A percentile compares a stretch with the other conserved stretches of the same genome.
Evolutionary conservation across 1,140 invertebrate genomes (phyloP).

Genomic region (Melanaphis sacchari): DNA sequence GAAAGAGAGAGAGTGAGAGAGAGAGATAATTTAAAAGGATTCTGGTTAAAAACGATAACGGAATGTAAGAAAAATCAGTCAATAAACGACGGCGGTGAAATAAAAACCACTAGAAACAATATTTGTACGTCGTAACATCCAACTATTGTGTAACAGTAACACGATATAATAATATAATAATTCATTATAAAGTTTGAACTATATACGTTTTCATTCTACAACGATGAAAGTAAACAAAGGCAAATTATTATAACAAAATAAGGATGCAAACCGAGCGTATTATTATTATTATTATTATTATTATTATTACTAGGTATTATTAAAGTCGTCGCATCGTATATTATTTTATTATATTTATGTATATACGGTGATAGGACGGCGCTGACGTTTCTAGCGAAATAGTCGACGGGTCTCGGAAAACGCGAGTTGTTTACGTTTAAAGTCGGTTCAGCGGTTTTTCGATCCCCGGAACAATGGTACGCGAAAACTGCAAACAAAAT

Average conservation of each 20-base stretch:
- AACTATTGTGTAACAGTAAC: not conserved
- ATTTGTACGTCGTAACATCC: not conserved
- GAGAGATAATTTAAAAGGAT: not conserved
- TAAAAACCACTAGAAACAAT: not conserved
- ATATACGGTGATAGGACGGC: not conserved
- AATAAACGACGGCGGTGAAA: not conserved
- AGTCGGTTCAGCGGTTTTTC: constrained; percentile 21
- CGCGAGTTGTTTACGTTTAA: not conserved
- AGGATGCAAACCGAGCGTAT: not conserved
- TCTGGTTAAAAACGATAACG: not conserved
- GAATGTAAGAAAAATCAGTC: not conserved
- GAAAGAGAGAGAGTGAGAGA: not conserved
- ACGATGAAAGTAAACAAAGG: not conserved
- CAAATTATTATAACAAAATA: not conserved
- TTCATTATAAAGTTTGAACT: not conserved
- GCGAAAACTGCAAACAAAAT: constrained; percentile 7
- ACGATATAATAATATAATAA: not conserved
- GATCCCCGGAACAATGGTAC: not conserved
- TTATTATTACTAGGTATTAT: too few relatives aligned
- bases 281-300: not conserved
- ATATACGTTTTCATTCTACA: not conserved
- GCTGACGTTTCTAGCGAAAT: not conserved
- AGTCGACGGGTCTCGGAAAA: not conserved
- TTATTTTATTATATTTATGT: too few relatives aligned
- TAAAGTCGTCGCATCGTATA: not conserved